Conservation (phyloP, 1,140 invertebrate genomes). For the Conus betulinus region DNA sequence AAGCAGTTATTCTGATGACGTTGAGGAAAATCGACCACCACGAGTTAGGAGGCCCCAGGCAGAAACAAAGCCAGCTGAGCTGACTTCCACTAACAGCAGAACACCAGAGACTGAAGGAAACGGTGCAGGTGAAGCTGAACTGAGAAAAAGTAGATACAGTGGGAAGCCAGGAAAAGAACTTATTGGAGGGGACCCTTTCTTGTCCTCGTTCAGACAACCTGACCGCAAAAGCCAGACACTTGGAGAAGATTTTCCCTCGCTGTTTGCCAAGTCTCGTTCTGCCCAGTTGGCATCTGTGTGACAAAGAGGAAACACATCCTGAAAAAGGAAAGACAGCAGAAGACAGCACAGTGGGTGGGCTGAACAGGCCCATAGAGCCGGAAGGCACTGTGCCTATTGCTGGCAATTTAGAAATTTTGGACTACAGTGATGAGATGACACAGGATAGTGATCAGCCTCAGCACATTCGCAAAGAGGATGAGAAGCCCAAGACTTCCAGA, state of each 20-base stretch:
- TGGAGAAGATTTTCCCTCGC: constrained; percentile 14
- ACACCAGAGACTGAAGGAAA: neutral
- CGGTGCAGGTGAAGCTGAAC: neutral
- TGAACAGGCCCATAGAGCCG: neutral
- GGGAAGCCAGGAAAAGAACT: neutral
- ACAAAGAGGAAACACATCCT: neutral
- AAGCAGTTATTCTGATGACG: neutral
- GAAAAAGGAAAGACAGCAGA: neutral
- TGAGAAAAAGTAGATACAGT: neutral
- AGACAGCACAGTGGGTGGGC: neutral
- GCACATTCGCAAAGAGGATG: neutral
- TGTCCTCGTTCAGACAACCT: constrained; percentile 12
- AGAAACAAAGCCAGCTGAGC: neutral
- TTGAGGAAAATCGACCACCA: neutral
- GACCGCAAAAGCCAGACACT: neutral
- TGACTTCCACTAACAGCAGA: neutral
- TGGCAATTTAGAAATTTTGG: constrained; percentile 1
- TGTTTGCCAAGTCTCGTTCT: neutral
- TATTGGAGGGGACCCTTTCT: neutral
- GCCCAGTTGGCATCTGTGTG: too few species aligned
- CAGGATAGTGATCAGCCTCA: neutral
- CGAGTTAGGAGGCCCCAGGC: neutral
- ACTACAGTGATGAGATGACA: neutral
- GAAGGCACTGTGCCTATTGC: constrained; percentile 1
- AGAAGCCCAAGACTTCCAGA: neutral